Evolutionary conservation across 2,113 vertebrate species (phyloP).

Genomic region (Ramphastos sulfuratus): DNA sequence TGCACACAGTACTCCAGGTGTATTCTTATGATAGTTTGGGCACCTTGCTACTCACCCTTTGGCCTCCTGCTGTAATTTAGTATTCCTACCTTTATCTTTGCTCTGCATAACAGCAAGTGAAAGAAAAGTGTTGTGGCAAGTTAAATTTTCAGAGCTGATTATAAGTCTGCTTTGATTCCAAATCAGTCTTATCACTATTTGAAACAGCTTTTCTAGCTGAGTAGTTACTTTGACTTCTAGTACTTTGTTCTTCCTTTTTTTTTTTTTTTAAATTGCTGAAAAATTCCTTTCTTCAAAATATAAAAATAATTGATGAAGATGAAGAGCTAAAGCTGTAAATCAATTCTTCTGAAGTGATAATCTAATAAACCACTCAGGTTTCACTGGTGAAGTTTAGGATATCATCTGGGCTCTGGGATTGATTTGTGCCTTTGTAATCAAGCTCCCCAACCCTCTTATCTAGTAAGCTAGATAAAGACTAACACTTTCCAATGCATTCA

Average conservation of each 20-base stretch:
- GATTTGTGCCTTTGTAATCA: slow-evolving; percentile 41
- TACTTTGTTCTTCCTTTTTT: neutral
- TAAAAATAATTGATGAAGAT: neutral
- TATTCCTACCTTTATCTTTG: neutral
- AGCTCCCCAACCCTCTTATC: slow-evolving; percentile 6
- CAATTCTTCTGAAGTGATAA: slow-evolving; percentile 52
- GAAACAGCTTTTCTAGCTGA: slow-evolving; percentile 1
- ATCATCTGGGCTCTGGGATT: slow-evolving; percentile 9
- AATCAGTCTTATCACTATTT: neutral
- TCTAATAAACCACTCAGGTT: slow-evolving; percentile 40
- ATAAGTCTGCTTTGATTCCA: neutral
- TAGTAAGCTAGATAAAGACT: slow-evolving; percentile 3
- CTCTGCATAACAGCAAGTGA: neutral
- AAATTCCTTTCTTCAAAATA: neutral
- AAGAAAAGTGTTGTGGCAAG: neutral
- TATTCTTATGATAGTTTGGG: neutral
- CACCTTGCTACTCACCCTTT: neutral
- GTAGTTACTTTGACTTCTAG: neutral
- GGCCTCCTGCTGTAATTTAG: neutral
- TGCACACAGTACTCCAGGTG: no score
- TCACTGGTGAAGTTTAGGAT: neutral
- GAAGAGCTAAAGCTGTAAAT: slow-evolving; percentile 19
- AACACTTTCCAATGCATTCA: neutral
- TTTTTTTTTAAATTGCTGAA: neutral
- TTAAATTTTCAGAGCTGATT: neutral